phyloP scores from a whole-genome alignment of 2,113 vertebrate genomes.

The cattle (Bos taurus) region DNA sequence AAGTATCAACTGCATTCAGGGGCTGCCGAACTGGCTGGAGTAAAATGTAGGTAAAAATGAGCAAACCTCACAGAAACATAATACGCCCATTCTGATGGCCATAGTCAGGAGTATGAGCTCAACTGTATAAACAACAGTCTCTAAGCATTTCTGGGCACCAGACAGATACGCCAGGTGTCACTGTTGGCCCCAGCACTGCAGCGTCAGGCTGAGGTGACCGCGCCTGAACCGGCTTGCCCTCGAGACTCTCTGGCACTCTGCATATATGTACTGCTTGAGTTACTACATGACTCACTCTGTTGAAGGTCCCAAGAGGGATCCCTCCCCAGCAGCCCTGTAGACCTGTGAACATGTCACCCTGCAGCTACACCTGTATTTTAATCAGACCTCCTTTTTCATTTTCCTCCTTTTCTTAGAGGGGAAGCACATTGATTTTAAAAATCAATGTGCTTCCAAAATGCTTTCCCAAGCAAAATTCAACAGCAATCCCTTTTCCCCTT shows the following conservation, averaged over 20 bases:
- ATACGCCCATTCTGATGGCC: not conserved
- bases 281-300: constrained; percentile 51
- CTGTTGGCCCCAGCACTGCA: constrained; percentile 20
- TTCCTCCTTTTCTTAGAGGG: not conserved
- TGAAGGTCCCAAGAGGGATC: not conserved
- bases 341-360: not conserved
- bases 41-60: not conserved
- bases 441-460: not conserved
- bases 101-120: not conserved
- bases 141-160: not conserved
- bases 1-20: not conserved
- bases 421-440: not conserved
- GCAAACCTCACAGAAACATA: not conserved
- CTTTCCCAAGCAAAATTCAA: constrained; percentile 11
- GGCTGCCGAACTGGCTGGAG: not conserved
- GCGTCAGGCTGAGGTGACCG: constrained; percentile 21
- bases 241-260: constrained; percentile 39
- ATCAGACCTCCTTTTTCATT: not conserved
- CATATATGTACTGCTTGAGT: constrained; percentile 38
- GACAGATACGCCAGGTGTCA: not conserved
- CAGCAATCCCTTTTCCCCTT: not conserved
- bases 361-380: constrained; percentile 35
- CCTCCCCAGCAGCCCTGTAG: constrained; percentile 13
- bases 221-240: constrained; percentile 45
- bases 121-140: not conserved